Evolutionary conservation across 30 jellyfish, hydroid and myxozoan genomes (phyloP).

Genomic region (Sanderia malayensis): DNA sequence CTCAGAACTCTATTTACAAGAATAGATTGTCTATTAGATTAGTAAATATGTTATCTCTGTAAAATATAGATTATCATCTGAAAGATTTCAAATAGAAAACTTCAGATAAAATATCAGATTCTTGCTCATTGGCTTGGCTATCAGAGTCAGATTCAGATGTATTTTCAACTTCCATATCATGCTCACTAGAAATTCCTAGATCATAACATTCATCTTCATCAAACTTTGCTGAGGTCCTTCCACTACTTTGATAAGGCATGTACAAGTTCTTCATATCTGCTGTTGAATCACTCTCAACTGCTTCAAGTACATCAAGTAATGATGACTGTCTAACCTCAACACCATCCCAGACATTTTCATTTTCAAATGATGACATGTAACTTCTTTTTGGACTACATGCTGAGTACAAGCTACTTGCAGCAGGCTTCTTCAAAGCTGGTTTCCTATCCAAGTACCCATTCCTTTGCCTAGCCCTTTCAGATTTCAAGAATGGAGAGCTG

Average conservation of each 20-base stretch:
- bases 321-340: constrained; percentile 22
- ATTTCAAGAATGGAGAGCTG: no score
- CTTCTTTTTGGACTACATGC: neutral
- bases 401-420: neutral
- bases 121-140: neutral
- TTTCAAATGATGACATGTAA: no score
- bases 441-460: neutral
- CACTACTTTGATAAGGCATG: neutral
- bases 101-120: neutral
- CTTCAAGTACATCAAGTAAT: constrained; percentile 14
- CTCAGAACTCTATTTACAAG: no score
- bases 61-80: no score
- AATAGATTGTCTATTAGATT: no score
- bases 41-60: no score
- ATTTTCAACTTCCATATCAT: no score
- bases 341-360: constrained; percentile 1
- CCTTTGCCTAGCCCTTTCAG: no score
- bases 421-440: neutral
- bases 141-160: neutral
- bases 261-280: neutral
- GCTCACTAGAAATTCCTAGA: no score
- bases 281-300: constrained; percentile 1
- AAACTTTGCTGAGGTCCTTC: no score
- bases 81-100: neutral
- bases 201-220: no score